phyloP scores from a whole-genome alignment of 2,888 invertebrate species.

The Apocheima hispidaria region DNA sequence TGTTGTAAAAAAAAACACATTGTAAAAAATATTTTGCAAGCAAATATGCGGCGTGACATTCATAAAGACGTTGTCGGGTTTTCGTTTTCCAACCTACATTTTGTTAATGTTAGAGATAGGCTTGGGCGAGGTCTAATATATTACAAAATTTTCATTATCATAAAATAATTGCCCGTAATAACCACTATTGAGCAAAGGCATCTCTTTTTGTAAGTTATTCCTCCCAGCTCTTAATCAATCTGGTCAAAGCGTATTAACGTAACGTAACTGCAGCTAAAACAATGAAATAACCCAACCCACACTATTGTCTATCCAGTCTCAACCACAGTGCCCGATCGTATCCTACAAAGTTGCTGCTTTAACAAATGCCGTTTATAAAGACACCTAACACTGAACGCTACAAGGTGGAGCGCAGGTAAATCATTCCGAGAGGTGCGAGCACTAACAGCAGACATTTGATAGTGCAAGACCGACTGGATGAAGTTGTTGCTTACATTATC shows the following conservation, averaged over 20 bases:
- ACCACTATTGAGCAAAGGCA: too few species aligned
- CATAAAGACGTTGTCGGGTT: too few species aligned
- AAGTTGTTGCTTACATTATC: slow-evolving; percentile 45
- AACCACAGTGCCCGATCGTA: neutral
- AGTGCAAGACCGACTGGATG: slow-evolving; percentile 42
- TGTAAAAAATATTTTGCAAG: too few species aligned
- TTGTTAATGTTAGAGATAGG: too few species aligned
- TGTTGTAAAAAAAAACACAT: too few species aligned
- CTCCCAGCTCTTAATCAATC: neutral
- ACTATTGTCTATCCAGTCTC: neutral
- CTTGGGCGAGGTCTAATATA: too few species aligned
- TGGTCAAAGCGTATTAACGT: too few species aligned
- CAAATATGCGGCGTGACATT: too few species aligned
- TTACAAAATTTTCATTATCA: too few species aligned
- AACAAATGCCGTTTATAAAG: slow-evolving; percentile 32
- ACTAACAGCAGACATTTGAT: slow-evolving; percentile 43
- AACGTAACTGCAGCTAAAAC: neutral
- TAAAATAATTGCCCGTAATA: too few species aligned
- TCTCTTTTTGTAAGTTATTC: too few species aligned
- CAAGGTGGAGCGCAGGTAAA: slow-evolving; percentile 45
- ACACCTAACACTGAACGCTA: slow-evolving; percentile 35
- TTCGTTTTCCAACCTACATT: too few species aligned
- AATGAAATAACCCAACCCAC: neutral
- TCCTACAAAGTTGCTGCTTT: slow-evolving; percentile 12
- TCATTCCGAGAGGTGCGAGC: slow-evolving; percentile 48